Evolutionary conservation across 2,888 invertebrate genomes (phyloP).

Genomic region (Aleiodes alternator): DNA sequence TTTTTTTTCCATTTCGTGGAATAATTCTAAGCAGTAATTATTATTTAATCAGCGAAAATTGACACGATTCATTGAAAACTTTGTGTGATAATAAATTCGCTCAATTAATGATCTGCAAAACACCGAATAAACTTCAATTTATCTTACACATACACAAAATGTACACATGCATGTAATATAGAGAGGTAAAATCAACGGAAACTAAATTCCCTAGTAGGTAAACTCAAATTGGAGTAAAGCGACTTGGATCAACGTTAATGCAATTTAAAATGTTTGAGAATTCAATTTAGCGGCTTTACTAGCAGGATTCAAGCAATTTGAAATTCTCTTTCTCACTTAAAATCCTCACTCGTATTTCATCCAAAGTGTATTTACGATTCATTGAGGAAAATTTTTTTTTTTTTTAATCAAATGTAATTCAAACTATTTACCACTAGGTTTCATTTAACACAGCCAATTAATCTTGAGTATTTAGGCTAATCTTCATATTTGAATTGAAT

Average conservation of each 20-base stretch:
- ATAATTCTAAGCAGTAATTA: too few relatives aligned
- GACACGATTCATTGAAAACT: background rate
- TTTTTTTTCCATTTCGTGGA: too few relatives aligned
- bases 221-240: constrained; percentile 24
- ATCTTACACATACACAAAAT: background rate
- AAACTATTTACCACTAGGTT: too few relatives aligned
- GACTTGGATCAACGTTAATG: constrained; percentile 24
- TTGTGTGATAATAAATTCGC: background rate
- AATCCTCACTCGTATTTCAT: background rate
- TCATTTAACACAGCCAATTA: too few relatives aligned
- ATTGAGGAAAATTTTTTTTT: background rate
- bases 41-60: background rate
- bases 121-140: constrained; percentile 17
- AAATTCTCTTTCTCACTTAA: constrained; percentile 1
- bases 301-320: constrained; percentile 4
- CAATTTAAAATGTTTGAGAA: constrained; percentile 28
- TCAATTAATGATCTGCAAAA: constrained; percentile 10
- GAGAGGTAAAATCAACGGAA: background rate
- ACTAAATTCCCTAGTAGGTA: constrained; percentile 9
- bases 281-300: background rate
- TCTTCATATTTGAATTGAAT: too few relatives aligned
- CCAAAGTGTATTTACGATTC: background rate
- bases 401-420: background rate
- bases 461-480: too few relatives aligned
- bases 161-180: background rate